Evolutionary conservation across 2,888 invertebrate species (phyloP), one percentile per base, ranked within the genome.

Genomic region (Erebia ligea): DNA sequence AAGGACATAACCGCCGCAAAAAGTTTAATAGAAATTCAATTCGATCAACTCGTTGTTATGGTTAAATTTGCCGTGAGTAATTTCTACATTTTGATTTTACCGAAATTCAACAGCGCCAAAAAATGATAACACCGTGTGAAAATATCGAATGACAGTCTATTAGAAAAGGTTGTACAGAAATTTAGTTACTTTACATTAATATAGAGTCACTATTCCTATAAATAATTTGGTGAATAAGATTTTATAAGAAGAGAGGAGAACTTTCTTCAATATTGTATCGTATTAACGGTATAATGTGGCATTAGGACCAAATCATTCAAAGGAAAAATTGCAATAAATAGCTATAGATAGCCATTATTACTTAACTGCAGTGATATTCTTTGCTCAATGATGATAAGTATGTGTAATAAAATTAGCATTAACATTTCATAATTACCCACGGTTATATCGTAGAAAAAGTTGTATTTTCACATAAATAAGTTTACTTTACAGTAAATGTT

Each of bases 311-410:
- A 90, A 89, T 83, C 87, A 89, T 87, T 91, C 86, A 84, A 86
- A 88, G 86, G 90, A 90, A 91, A 92, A 92, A 92, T 92, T 90
- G 90, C 84, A 90, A 90, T 90, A 88, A 90, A 89, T 8, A 5
- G n/a, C 15, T 50, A n/a, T 48, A 48, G 1, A 15, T 17, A 17
- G 17, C 17, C n/a, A 17, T 17, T 9, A 9, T 6, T 48, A 48
- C 5, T 4, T 52, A 6, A 52, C n/a, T 17, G n/a, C 6, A n/a
- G 2, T 17, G 2, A n/a, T 52, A 8, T 52, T 52, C 9, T 52
- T 9, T 52, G 52, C 17, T 17, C 9, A 45, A 45, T 10, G 25
- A 25, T 25, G 25, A 25, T 25, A 25, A 4, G 4, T 25, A 25
- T 2, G 45, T 42, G 8, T 10, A 15, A 13, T 48, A 13, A 13